phyloP scores from a whole-genome alignment of 2,113 vertebrate genomes.

The Empidonax alnorum region DNA sequence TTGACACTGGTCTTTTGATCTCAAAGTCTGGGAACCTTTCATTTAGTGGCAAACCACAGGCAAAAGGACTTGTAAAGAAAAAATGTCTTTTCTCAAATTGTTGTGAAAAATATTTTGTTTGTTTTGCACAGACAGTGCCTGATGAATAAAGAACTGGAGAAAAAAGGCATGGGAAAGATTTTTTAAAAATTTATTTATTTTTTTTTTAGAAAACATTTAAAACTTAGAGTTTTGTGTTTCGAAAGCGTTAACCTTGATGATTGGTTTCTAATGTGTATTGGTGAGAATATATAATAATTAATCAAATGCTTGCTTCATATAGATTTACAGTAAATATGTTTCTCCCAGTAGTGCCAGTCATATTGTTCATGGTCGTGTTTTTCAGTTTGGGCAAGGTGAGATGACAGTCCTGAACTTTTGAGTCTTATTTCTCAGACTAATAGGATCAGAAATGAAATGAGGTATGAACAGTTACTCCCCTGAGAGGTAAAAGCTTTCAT shows the following conservation, averaged over 20 bases:
- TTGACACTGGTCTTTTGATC: not conserved
- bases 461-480: not conserved
- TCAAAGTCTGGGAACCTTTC: not conserved
- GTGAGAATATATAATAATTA: not conserved
- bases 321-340: not conserved
- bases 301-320: not conserved
- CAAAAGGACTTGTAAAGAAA: not conserved
- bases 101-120: not conserved
- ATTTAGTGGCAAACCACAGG: not conserved
- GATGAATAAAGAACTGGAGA: not conserved
- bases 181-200: not conserved
- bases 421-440: constrained; percentile 6
- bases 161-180: not conserved
- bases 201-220: not conserved
- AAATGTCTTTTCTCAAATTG: not conserved
- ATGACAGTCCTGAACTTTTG: not conserved
- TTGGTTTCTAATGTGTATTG: not conserved
- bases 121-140: not conserved
- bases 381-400: not conserved
- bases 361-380: not conserved
- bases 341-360: not conserved
- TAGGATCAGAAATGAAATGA: constrained; percentile 31
- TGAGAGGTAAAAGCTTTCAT: constrained; percentile 2
- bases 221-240: not conserved
- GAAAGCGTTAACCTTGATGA: not conserved